Evolutionary conservation across 1,140 invertebrate species (phyloP), one percentile per base, ranked within the genome.

Genomic region (Drosophila eugracilis): DNA sequence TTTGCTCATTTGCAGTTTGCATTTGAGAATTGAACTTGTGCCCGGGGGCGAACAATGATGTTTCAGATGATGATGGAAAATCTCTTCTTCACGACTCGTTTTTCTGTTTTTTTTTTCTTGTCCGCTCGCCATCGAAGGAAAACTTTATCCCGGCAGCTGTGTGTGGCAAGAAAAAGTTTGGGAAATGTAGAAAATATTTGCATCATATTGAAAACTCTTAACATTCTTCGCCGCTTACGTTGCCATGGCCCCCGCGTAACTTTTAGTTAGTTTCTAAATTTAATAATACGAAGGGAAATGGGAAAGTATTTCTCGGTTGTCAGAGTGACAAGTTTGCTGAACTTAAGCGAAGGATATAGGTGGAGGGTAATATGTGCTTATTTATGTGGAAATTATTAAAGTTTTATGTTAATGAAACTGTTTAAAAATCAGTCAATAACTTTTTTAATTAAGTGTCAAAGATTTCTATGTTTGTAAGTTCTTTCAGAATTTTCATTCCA

Each of bases 1-100:
- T 89, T 88, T 88, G 78, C 83, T 86, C 81, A 88, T 86, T 85
- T 85, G 76, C 80, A 58, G 76, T 44, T 75, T 75, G 72, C 72
- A 75, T 75, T 75, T 75, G 72, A 65, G 52, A 75, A 75, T 75
- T 75, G 72, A 75, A 67, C 72, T 75, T 75, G 70, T 74, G 69
- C 70, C 57, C 32, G 55, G 24, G 24, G 28, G 67, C 69, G 47
- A 53, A 59, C 67, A 48, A 72, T 72, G 47, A 72, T 70, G 69
- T 44, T 59, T 58, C 44, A 39, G 42, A 58, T 69, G 65, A 72
- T 45, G 66, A 72, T 58, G 75, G 81, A 60, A 65, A 72, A 53
- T 49, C 59, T 69, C 54, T n/a, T n/a, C n/a, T n/a, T n/a, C n/a
- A n/a, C n/a, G n/a, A n/a, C n/a, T n/a, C n/a, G n/a, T n/a, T n/a